A percentile compares a stretch with the other conserved stretches of the same genome.
Conservation (phyloP, 1,140 invertebrate genomes). For the Brachionus plicatilis region DNA sequence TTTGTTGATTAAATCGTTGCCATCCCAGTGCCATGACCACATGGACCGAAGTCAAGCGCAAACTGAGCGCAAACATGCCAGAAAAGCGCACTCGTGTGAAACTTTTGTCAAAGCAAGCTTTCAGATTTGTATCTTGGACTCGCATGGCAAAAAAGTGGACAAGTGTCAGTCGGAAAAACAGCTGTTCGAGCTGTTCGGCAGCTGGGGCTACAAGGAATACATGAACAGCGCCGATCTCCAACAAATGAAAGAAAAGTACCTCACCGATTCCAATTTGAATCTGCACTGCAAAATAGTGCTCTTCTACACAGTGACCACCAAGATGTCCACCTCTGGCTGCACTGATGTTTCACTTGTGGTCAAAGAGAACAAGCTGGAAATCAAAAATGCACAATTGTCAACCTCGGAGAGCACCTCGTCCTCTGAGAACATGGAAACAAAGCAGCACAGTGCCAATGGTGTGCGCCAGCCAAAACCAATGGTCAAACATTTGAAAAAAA, state of each 20-base stretch:
- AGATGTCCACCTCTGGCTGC: background rate
- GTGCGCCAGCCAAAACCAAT: background rate
- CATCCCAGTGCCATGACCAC: background rate
- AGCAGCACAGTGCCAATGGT: background rate
- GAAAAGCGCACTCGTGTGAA: background rate
- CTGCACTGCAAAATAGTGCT: conserved; percentile 7
- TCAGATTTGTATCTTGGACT: conserved; percentile 20
- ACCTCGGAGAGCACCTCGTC: background rate
- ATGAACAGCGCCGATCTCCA: background rate
- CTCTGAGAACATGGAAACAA: background rate
- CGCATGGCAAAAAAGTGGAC: conserved; percentile 12
- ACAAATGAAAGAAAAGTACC: conserved; percentile 1
- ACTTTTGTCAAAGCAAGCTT: conserved; percentile 38
- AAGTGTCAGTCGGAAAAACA: conserved; percentile 20
- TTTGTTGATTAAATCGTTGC: background rate
- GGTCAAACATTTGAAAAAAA: background rate
- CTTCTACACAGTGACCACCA: conserved; percentile 1
- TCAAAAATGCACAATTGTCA: background rate
- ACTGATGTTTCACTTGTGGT: background rate
- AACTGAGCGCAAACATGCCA: background rate
- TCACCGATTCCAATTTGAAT: background rate
- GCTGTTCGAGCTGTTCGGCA: conserved; percentile 1
- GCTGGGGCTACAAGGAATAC: conserved; percentile 36
- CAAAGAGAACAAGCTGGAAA: background rate
- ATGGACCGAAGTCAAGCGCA: background rate